Base-by-base conservation (phyloP, 2,113 vertebrate species). In the Thymallus thymallus region DNA sequence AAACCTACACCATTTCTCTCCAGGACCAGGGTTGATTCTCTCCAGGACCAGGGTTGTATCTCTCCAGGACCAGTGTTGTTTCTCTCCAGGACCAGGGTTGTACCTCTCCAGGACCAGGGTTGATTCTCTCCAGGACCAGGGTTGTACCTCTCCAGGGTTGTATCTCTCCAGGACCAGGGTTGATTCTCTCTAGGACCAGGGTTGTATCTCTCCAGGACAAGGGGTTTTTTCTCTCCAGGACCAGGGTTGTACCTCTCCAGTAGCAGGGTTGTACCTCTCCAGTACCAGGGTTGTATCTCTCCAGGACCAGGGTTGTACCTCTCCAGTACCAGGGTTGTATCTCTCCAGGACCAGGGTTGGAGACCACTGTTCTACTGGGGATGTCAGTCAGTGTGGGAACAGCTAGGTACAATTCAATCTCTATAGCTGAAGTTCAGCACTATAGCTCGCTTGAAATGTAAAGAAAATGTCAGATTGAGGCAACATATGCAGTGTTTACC, bases 351-450 rank as follows among this genome's bases (percentile, higher is more conserved):
- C 3, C 51, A 69, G 66, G 76, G 73, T 70, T 72, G 55, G 12
- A 76, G 77, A 78, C 35, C 71, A 78, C 67, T 56, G 68, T 71
- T 71, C 68, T 51, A 51, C 48, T 18, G 48, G 48, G 48, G 48
- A 51, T 1, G 14, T 51, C 48, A 41, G 9, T 41, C 35, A 41
- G 35, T 41, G 35, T 41, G 48, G 46, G 68, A 66, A 74, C 72
- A 80, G 71, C 77, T 41, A 83, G 75, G 77, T 81, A 79, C 81
- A 2, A 41, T 10, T 41, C 35, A 41, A 41, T 41, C 35, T 10
- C 7, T 41, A 41, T 41, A 2, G 9, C 35, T 10, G 35, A 10
- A 10, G 35, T 41, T 41, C 9, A 10, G 9, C 9, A 9, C 35
- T 10, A 10, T 41, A 41, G 35, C 35, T 0, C 2, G 35, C 35